Evolutionary conservation across 2,113 vertebrate genomes (phyloP).

Genomic region (Odontesthes bonariensis): DNA sequence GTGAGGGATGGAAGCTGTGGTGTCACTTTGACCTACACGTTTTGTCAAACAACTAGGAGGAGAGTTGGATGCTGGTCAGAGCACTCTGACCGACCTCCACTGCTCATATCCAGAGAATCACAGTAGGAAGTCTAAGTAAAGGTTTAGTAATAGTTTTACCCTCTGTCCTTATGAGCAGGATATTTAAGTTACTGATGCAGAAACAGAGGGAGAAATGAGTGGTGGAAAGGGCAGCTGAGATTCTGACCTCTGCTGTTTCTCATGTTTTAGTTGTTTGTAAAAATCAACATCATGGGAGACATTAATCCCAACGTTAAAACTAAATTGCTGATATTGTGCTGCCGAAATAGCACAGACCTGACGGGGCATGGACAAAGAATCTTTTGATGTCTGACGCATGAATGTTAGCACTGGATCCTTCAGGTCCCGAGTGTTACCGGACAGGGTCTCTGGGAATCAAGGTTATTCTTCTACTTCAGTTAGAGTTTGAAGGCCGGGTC

Average conservation of each 20-base stretch:
- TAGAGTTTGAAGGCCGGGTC: too few species aligned
- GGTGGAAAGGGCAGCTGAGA: background rate
- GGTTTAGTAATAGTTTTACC: background rate
- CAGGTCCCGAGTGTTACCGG: too few species aligned
- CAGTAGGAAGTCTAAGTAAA: constrained; percentile 16
- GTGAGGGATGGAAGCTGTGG: background rate
- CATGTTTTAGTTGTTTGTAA: constrained; percentile 40
- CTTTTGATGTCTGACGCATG: too few species aligned
- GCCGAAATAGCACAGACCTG: too few species aligned
- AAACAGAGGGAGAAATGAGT: background rate
- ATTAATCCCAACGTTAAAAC: too few species aligned
- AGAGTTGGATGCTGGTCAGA: constrained; percentile 14
- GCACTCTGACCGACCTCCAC: constrained; percentile 1
- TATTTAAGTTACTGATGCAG: constrained; percentile 11
- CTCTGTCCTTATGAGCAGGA: constrained; percentile 5
- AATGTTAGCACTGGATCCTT: too few species aligned
- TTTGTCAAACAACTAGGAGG: background rate
- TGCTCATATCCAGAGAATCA: background rate
- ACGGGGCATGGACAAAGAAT: too few species aligned
- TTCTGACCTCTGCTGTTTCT: constrained; percentile 7
- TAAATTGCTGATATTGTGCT: too few species aligned
- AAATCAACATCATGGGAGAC: background rate
- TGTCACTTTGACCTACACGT: constrained; percentile 24
- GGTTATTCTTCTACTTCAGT: too few species aligned
- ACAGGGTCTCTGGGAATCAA: too few species aligned